Conservation (phyloP, 2,888 invertebrate genomes). For the Leucophenga maculata region DNA sequence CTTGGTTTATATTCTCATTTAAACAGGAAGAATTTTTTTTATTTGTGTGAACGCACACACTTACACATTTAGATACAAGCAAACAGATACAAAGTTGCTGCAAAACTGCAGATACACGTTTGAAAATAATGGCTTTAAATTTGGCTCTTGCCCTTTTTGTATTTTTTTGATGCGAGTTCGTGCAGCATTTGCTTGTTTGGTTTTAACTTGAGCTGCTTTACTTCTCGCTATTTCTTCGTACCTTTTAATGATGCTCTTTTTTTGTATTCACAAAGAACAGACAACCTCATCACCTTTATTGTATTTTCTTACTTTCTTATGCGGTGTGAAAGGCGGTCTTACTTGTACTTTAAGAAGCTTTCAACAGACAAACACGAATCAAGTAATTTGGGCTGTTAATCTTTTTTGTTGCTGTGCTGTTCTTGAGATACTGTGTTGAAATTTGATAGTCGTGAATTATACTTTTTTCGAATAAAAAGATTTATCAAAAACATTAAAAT, state of each 20-base stretch:
- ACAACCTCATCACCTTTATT: too few relatives aligned
- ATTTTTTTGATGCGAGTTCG: conserved; percentile 27
- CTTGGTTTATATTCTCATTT: conserved; percentile 15
- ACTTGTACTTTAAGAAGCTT: too few relatives aligned
- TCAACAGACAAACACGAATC: too few relatives aligned
- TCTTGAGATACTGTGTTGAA: too few relatives aligned
- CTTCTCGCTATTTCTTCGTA: background rate
- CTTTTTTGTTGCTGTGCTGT: too few relatives aligned
- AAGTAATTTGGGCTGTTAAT: too few relatives aligned
- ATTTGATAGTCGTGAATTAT: too few relatives aligned
- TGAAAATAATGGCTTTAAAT: conserved; percentile 54
- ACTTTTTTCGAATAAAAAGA: too few relatives aligned
- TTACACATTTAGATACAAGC: background rate
- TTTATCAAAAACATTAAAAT: too few relatives aligned
- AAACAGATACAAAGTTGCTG: background rate
- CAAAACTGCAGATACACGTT: conserved; percentile 22
- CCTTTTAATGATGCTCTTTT: background rate
- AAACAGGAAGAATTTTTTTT: background rate
- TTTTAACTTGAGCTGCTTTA: conserved; percentile 33
- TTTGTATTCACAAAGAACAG: background rate
- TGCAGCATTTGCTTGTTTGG: conserved; percentile 36
- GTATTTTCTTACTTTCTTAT: too few relatives aligned
- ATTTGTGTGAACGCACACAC: background rate
- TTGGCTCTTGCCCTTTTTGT: conserved; percentile 41
- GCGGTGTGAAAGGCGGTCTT: too few relatives aligned